Percentiles rank a stretch among this genome's conserved stretches.
Conservation (phyloP, 2,888 invertebrate species). For the Ennomos erosarius region DNA sequence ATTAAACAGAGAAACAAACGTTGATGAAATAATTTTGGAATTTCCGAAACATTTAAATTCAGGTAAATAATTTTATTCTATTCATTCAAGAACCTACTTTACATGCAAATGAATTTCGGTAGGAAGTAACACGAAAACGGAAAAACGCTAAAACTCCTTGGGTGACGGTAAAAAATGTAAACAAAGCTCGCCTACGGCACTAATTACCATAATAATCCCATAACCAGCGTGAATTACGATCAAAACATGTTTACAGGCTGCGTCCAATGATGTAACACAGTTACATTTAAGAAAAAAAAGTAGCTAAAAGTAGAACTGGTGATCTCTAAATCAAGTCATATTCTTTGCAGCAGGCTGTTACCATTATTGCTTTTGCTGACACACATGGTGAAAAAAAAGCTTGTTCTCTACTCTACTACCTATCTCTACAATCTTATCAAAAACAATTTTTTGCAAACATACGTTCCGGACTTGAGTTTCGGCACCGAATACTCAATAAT, state of each 20-base stretch:
- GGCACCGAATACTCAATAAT: not conserved
- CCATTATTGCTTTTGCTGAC: no score
- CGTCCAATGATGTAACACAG: no score
- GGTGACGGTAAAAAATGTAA: constrained; percentile 50
- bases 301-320: constrained; percentile 9
- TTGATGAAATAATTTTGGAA: not conserved
- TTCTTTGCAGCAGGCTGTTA: constrained; percentile 2
- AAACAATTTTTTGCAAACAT: not conserved
- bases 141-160: constrained; percentile 39
- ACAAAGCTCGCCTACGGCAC: constrained; percentile 44
- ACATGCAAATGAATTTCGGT: constrained; percentile 19
- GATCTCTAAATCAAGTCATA: constrained; percentile 8
- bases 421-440: no score
- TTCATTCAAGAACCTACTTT: constrained; percentile 10
- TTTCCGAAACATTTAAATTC: constrained; percentile 11
- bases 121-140: constrained; percentile 26
- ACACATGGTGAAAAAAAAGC: no score
- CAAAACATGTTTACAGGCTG: constrained; percentile 51
- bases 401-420: no score
- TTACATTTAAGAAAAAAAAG: no score
- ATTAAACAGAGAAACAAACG: no score
- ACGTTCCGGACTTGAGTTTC: not conserved
- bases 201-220: constrained; percentile 56
- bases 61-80: constrained; percentile 14
- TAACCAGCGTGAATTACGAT: constrained; percentile 44